phyloP scores from a whole-genome alignment of 2,888 invertebrate species.

The Acleris literana region DNA sequence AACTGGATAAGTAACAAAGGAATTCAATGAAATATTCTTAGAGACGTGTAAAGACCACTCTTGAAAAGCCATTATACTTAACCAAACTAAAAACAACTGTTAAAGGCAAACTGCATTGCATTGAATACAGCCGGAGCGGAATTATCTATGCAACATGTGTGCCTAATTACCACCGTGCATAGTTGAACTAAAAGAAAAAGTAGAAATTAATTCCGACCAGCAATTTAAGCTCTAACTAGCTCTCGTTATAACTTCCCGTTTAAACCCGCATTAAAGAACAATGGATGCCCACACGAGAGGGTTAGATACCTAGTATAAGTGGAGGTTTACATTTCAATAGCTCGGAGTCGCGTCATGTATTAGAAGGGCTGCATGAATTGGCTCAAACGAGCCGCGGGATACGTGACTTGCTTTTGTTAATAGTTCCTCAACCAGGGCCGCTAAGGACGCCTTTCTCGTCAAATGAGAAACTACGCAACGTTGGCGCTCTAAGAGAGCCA shows the following conservation, averaged over 20 bases:
- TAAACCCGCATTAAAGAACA: conserved; percentile 30
- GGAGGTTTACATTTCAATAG: conserved; percentile 31
- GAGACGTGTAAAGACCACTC: too few species aligned
- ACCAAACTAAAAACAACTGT: background rate
- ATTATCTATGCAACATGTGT: conserved; percentile 33
- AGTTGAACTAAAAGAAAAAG: conserved; percentile 25
- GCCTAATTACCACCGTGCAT: conserved; percentile 28
- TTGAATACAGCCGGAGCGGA: background rate
- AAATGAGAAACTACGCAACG: conserved; percentile 32
- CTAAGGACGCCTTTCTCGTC: conserved; percentile 33
- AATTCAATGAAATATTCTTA: too few species aligned
- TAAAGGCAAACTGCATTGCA: conserved; percentile 1
- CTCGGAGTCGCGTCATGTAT: conserved; percentile 20
- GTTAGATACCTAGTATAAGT: conserved; percentile 17
- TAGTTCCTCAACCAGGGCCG: conserved; percentile 50
- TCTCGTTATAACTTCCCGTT: conserved; percentile 31
- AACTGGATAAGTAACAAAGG: too few species aligned
- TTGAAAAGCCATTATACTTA: background rate
- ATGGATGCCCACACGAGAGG: conserved; percentile 11
- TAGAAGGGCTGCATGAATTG: conserved; percentile 49
- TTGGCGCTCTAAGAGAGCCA: conserved; percentile 20
- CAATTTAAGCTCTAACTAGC: conserved; percentile 29
- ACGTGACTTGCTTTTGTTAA: conserved; percentile 53
- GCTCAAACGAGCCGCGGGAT: conserved; percentile 52
- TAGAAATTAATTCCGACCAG: conserved; percentile 30